Base-by-base conservation (phyloP, 1,140 invertebrate genomes). In the Bacillus rossius region DNA sequence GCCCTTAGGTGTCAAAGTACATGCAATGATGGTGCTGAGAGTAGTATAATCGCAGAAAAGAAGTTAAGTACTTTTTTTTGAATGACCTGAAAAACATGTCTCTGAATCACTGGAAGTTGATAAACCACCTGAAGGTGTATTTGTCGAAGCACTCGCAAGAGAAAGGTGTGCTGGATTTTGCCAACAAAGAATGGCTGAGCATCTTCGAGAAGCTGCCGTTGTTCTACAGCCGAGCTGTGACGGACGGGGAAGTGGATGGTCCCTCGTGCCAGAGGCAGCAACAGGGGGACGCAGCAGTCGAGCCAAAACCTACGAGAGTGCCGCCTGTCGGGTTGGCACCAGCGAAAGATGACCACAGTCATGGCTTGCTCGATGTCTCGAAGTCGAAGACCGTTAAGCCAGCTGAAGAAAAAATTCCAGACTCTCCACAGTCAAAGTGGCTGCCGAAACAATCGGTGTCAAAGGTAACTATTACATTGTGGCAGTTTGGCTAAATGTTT, bases 161-260 rank as follows among this genome's bases (percentile, higher is more conserved):
- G n/a, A 77, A 75, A 53, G 73, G 68, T 57, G 54, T 78, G 23
- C 75, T 79, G 45, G 69, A 76, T 29, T 62, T 70, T n/a, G 51
- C 81, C 5, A 78, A 73, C 49, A 81, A 78, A 63, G 75, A 82
- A 59, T 80, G 80, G 73, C 64, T 76, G 3, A 71, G 76, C 1
- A 68, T 75, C 38, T 61, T 81, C 22, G 75, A 81, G 60, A 77
- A 70, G 63, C 52, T 75, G 14, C 70, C 29, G 1, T 20, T 23
- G 22, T 45, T 42, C 17, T 22, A 37, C 45, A 29, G 40, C 5
- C 20, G 26, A 42, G 34, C 34, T 13, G 23, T 16, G 8, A 52
- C 17, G 17, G 22, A n/a, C 38, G 50, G n/a, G 14, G 23, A 38
- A 1, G 14, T 17, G 23, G 51, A 54, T 2, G 41, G 5, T 20